Base-by-base conservation (phyloP, 2,888 invertebrate genomes). In the Mayetiola destructor region DNA sequence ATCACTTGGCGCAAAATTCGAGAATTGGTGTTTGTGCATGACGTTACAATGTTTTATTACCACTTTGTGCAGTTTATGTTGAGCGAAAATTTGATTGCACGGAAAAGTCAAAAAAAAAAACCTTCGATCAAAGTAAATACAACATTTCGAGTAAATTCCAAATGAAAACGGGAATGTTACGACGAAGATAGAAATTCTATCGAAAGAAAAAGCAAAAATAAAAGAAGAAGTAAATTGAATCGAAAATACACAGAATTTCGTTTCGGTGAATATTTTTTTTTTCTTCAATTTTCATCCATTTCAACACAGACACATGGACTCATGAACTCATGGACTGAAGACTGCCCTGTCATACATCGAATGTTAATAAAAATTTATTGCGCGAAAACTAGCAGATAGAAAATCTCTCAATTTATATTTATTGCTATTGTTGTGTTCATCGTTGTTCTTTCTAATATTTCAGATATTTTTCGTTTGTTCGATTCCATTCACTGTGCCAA, bases 331-430 rank as follows among this genome's bases (percentile, higher is more conserved):
- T n/a, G n/a, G n/a, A n/a, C n/a, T n/a, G n/a, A n/a, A n/a, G n/a
- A n/a, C n/a, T 56, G 18, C 23, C 14, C 21, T 56, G 56, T 56
- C 56, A 56, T 48, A 56, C 21, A 56, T 56, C 48, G 56, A n/a
- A 29, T 27, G 39, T 42, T 56, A 56, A 56, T 56, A 56, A 56
- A 56, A 56, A 56, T 56, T 56, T 56, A 56, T 56, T 56, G 32
- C 56, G 56, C 56, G 56, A 56, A 56, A 56, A 56, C 56, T 56
- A 56, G 48, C 56, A 56, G 56, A 56, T 56, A 56, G 56, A 42
- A 56, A 56, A 56, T 56, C 56, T 56, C 56, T 56, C 56, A 56
- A 56, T 56, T 56, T 56, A 56, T 56, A 56, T 56, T 56, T 56
- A 56, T 56, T 56, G 42, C 32, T 21, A 9, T 10, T 35, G 37